These are phyloP conservation scores for Prionchulus punctatus DNA, from an alignment of 2,888 invertebrate species.

Conservation along the genomic window DNA sequence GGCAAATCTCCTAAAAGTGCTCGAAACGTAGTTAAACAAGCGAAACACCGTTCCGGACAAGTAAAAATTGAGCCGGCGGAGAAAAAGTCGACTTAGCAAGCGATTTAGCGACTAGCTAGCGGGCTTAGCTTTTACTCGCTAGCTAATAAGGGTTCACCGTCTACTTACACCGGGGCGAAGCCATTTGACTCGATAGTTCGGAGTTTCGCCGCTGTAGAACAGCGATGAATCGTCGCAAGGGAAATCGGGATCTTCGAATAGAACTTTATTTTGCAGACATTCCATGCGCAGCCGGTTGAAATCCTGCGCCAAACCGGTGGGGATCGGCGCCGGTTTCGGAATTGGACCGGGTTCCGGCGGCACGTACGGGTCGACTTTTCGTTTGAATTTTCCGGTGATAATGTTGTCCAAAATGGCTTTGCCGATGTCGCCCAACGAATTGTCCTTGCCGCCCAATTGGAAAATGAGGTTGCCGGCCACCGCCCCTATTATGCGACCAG, in stretches of 20 bases:
- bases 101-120: no score
- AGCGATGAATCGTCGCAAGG: conserved; percentile 61
- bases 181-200: conserved; percentile 76
- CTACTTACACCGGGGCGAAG: conserved; percentile 59
- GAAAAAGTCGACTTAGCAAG: no score
- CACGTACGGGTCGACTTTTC: conserved; percentile 16
- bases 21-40: no score
- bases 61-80: no score
- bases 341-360: conserved; percentile 6
- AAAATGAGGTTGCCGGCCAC: conserved; percentile 28
- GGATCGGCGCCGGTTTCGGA: conserved; percentile 14
- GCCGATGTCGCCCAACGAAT: conserved; percentile 24
- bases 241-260: conserved; percentile 77
- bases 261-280: conserved; percentile 50
- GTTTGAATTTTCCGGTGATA: conserved; percentile 26
- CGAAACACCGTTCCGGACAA: no score
- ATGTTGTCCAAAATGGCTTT: conserved; percentile 29
- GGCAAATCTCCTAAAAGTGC: conserved; percentile 71
- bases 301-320: conserved; percentile 39
- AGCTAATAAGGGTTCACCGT: no score
- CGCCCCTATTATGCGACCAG: conserved; percentile 25
- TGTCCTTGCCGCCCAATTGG: conserved; percentile 26
- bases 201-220: conserved; percentile 59
- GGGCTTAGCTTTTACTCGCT: no score
- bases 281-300: conserved; percentile 51